Percentiles rank a stretch among this genome's conserved stretches.
phyloP scores from a whole-genome alignment of 2,113 vertebrate species.

The Ctenodactylus gundi region DNA sequence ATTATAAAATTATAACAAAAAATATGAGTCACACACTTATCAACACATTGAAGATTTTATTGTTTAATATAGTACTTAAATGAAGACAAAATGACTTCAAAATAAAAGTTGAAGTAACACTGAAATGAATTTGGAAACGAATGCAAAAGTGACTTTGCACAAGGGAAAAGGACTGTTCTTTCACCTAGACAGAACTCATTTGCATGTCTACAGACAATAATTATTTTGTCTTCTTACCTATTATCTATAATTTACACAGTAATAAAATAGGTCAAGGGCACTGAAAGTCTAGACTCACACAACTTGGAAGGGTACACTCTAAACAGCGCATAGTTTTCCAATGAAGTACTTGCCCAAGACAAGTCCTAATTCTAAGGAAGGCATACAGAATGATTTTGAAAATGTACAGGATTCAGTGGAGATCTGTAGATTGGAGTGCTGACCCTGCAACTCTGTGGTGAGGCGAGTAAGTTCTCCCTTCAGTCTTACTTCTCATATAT shows the following conservation, averaged over 20 bases:
- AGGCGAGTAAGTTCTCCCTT: background rate
- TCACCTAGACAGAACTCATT: background rate
- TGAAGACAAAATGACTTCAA: slow-evolving; percentile 3
- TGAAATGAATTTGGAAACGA: background rate
- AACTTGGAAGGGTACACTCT: background rate
- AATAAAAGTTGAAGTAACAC: background rate
- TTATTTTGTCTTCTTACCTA: slow-evolving; percentile 36
- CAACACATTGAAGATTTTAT: background rate
- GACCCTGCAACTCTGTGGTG: background rate
- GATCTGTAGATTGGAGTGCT: background rate
- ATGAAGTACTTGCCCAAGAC: background rate
- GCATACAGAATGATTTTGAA: background rate
- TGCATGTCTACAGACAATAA: slow-evolving; percentile 26
- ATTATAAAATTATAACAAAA: slow-evolving; percentile 12
- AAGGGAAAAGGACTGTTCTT: background rate
- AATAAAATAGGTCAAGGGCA: background rate
- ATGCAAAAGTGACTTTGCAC: slow-evolving; percentile 19
- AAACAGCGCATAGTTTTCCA: background rate
- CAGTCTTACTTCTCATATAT: background rate
- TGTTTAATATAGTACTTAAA: background rate
- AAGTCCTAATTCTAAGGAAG: background rate
- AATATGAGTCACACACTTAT: background rate
- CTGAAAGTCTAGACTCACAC: background rate
- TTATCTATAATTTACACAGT: slow-evolving; percentile 24
- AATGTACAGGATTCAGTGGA: background rate